Percentiles rank a stretch among this genome's conserved stretches.
Conservation (phyloP, 2,113 vertebrate genomes). For the Potamarius usumacintae region DNA sequence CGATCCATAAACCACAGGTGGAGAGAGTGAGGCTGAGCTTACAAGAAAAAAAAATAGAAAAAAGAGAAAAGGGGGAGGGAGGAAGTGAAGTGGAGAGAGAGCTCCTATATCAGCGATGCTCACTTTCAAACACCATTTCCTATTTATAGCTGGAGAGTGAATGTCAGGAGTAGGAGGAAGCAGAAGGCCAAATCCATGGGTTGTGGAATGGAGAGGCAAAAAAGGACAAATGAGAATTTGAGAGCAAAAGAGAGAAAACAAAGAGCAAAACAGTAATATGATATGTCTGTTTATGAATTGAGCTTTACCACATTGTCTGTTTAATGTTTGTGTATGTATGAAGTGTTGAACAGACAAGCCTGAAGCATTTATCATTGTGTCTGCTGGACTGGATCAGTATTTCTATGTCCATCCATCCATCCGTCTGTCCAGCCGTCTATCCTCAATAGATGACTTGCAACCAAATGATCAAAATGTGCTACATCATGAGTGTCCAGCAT, state of each 20-base stretch:
- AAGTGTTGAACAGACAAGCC: background rate
- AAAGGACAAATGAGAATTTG: background rate
- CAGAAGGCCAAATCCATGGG: conserved; percentile 5
- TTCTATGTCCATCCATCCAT: too few relatives aligned
- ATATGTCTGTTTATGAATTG: background rate
- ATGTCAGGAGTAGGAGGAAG: conserved; percentile 17
- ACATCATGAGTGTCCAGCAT: too few relatives aligned
- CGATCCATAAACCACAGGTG: conserved; percentile 35
- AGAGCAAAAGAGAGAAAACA: background rate
- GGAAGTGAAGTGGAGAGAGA: background rate
- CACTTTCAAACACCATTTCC: conserved; percentile 39
- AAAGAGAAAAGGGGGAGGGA: background rate
- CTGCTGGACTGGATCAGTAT: background rate
- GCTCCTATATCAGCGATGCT: conserved; percentile 40
- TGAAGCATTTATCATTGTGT: background rate
- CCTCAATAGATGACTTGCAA: too few relatives aligned
- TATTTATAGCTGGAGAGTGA: conserved; percentile 51
- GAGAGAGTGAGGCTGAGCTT: background rate
- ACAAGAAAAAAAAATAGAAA: background rate
- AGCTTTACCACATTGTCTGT: background rate
- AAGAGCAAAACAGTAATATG: background rate
- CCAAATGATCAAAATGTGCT: too few relatives aligned
- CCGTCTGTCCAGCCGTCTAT: too few relatives aligned
- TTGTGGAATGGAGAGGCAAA: background rate
- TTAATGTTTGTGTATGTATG: background rate